phyloP scores from a whole-genome alignment of 2,888 invertebrate species.

The Leptinotarsa tumamoca region DNA sequence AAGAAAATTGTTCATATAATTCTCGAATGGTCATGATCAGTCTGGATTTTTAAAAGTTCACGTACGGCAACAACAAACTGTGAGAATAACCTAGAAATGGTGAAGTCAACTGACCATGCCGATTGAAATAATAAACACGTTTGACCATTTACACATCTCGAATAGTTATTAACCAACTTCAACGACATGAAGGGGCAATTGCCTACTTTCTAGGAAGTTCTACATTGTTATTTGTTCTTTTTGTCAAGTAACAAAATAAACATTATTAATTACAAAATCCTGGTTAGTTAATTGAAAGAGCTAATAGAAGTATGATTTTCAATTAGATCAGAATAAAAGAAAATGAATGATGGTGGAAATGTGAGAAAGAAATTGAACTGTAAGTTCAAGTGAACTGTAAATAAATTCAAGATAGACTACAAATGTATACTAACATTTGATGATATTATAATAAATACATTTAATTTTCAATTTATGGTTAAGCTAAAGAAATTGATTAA shows the following conservation, averaged over 20 bases:
- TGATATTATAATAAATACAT: too few relatives aligned
- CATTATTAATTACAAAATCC: neutral
- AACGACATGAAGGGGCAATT: conserved; percentile 25
- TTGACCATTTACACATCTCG: conserved; percentile 40
- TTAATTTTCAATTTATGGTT: too few relatives aligned
- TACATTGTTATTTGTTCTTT: conserved; percentile 28
- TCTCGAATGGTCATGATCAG: conserved; percentile 14
- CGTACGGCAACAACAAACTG: conserved; percentile 24
- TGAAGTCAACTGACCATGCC: conserved; percentile 34
- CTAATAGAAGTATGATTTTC: neutral
- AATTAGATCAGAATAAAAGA: neutral
- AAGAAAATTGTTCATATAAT: conserved; percentile 23
- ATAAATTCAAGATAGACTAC: too few relatives aligned
- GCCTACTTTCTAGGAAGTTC: conserved; percentile 41
- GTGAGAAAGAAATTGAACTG: too few relatives aligned
- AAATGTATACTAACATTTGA: too few relatives aligned
- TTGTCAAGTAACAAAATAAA: conserved; percentile 2
- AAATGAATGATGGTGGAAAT: too few relatives aligned
- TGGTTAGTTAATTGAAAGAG: neutral
- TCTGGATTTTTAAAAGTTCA: conserved; percentile 18
- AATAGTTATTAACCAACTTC: conserved; percentile 40
- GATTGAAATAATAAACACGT: conserved; percentile 42
- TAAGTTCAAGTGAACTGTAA: too few relatives aligned
- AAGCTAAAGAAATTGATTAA: too few relatives aligned
- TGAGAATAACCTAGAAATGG: conserved; percentile 40